A percentile compares a stretch with the other conserved stretches of the same genome.
Conservation (phyloP, 2,888 invertebrate genomes). For the Apotomis turbidana region DNA sequence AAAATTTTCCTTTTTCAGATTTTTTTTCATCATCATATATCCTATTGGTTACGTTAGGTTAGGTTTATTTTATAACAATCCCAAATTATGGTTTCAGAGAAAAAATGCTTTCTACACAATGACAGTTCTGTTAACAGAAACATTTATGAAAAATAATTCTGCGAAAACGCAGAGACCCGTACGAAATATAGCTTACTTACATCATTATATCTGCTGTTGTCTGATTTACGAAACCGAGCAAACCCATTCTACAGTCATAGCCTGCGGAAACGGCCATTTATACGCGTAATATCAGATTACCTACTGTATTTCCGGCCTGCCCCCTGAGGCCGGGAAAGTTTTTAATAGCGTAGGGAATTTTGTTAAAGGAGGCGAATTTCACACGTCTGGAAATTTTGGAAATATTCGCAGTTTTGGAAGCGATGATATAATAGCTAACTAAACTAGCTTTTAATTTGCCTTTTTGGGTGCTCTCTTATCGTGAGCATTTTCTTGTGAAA, state of each 20-base stretch:
- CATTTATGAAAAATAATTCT: too few species aligned
- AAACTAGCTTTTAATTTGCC: background rate
- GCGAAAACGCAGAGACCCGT: too few species aligned
- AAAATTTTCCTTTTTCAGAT: too few species aligned
- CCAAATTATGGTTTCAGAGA: too few species aligned
- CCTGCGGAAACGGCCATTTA: conserved; percentile 25
- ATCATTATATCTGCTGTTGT: background rate
- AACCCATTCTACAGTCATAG: conserved; percentile 10
- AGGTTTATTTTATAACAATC: too few species aligned
- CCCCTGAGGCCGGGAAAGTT: conserved; percentile 5
- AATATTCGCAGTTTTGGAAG: background rate
- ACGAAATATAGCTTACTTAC: too few species aligned
- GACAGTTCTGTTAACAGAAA: too few species aligned
- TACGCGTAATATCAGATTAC: conserved; percentile 21
- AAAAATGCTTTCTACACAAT: too few species aligned
- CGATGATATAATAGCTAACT: background rate
- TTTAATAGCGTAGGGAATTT: conserved; percentile 21
- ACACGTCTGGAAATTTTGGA: conserved; percentile 1
- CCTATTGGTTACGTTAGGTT: too few species aligned
- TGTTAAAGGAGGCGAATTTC: background rate
- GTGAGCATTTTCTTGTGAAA: too few species aligned
- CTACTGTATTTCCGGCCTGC: conserved; percentile 17
- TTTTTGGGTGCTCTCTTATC: too few species aligned
- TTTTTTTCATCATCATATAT: too few species aligned
- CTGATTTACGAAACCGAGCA: background rate